A percentile compares a stretch with the other conserved stretches of the same genome.
Evolutionary conservation across 1,140 invertebrate species (phyloP).

Genomic region (Stenopsyche tienmushanensis): DNA sequence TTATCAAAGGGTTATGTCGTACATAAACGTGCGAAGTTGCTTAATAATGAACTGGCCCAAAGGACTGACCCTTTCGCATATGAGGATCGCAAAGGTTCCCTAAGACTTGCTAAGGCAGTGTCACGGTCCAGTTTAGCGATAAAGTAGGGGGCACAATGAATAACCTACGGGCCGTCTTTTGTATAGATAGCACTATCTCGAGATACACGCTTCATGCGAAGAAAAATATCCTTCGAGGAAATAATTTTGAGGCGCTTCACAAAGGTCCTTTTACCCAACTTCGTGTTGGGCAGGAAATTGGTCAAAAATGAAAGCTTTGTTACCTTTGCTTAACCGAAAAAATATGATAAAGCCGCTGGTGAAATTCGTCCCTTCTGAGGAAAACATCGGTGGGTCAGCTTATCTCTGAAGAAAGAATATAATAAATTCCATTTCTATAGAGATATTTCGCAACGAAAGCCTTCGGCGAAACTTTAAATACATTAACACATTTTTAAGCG

Average conservation of each 20-base stretch:
- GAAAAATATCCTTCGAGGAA: conserved; percentile 9
- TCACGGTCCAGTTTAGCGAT: not conserved
- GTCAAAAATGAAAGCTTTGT: too few relatives aligned
- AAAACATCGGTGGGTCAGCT: too few relatives aligned
- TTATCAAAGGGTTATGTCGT: conserved; percentile 23
- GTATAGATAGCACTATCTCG: conserved; percentile 10
- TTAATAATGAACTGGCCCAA: conserved; percentile 12
- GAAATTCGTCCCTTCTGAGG: too few relatives aligned
- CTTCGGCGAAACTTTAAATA: too few relatives aligned
- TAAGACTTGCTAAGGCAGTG: not conserved
- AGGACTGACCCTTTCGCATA: not conserved
- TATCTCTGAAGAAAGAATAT: too few relatives aligned
- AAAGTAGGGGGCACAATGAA: conserved; percentile 10
- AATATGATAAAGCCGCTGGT: too few relatives aligned
- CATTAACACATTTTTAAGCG: too few relatives aligned
- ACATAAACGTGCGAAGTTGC: conserved; percentile 13
- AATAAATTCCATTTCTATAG: too few relatives aligned
- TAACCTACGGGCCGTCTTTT: conserved; percentile 17
- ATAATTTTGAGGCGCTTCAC: conserved; percentile 13
- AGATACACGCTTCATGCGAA: not conserved
- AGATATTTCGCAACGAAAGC: too few relatives aligned
- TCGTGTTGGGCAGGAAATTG: too few relatives aligned
- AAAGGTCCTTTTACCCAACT: too few relatives aligned
- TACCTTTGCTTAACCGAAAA: too few relatives aligned
- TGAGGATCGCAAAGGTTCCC: not conserved